Base-by-base conservation (phyloP, 2,797 vertebrate species). In the Pseudochirops cupreus region DNA sequence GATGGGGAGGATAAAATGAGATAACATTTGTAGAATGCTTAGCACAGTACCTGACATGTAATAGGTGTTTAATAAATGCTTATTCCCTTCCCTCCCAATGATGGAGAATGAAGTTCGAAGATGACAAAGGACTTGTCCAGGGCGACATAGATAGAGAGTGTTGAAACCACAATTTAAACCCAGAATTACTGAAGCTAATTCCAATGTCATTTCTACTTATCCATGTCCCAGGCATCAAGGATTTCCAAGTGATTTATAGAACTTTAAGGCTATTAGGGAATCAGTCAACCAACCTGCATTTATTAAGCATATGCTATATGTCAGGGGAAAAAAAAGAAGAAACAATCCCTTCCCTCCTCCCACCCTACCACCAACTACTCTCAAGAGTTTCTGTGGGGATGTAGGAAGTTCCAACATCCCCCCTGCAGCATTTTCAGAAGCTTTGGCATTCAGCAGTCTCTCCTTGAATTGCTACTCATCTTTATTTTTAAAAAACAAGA, bases 381-480 rank as follows among this genome's bases (percentile, higher is more conserved):
- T 2, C 28, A 24, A 11, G 90, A 52, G 29, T 3, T 39, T 74
- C 67, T 46, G 14, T 0, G 0, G 16, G 0, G 31, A 26, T 3
- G 0, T 21, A 2, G 13, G n/a, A n/a, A 7, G 0, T 10, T 0
- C n/a, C 93, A 14, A 12, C 24, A 33, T 74, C 16, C n/a, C 10
- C 0, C 95, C 95, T 95, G 93, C 96, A 93, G 54, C 0, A 13
- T 93, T 58, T 50, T 56, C 91, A 11, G n/a, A 74, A 74, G 67
- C 92, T 93, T 93, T 92, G 53, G 91, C 55, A 67, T 96, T 93
- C 55, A 0, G 93, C 97, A 94, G 93, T 93, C 95, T 92, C 94
- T 56, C 96, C 90, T 95, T 95, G 97, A 97, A 96, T 95, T 92
- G 94, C 94, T 93, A 94, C 95, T 97, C 95, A 97, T 97, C 95